These are phyloP conservation scores for Misgurnus mizolepis DNA, from an alignment of 2,113 vertebrate species.

Conservation along the genomic window DNA sequence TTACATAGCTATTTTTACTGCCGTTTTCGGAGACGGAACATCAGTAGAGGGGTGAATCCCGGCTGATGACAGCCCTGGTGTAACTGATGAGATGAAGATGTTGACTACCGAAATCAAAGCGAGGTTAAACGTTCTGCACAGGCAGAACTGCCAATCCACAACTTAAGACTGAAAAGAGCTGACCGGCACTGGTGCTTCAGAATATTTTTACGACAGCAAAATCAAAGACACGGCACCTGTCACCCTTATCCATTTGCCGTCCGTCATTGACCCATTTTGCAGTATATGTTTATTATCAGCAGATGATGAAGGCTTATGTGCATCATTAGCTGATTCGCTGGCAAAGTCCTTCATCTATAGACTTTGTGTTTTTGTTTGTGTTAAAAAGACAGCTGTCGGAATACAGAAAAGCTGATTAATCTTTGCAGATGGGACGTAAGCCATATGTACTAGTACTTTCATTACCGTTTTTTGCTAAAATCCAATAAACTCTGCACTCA, in stretches of 20 bases:
- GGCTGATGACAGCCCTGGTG: slow-evolving; percentile 30
- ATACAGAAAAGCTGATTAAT: slow-evolving; percentile 8
- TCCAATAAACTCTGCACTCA: background rate
- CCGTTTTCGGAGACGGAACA: slow-evolving; percentile 8
- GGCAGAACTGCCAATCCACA: background rate
- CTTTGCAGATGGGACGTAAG: background rate
- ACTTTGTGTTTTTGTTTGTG: background rate
- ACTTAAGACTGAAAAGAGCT: background rate
- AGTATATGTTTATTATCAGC: slow-evolving; percentile 7
- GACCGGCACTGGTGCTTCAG: background rate
- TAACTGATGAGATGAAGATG: slow-evolving; percentile 22
- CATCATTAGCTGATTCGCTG: background rate
- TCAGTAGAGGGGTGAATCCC: slow-evolving; percentile 27
- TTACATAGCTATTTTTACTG: slow-evolving; percentile 37
- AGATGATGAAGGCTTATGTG: slow-evolving; percentile 34
- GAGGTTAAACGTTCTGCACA: background rate
- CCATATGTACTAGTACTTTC: background rate
- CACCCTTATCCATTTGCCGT: background rate
- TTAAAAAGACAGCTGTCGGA: background rate
- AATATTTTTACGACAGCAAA: background rate
- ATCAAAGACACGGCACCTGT: background rate
- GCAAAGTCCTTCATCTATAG: background rate
- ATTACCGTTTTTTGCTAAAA: background rate
- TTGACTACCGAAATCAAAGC: slow-evolving; percentile 23
- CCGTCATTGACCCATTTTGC: slow-evolving; percentile 2